These are phyloP conservation scores for Drosophila bipectinata DNA, from an alignment of 1,140 invertebrate genomes.

Conservation along the genomic window DNA sequence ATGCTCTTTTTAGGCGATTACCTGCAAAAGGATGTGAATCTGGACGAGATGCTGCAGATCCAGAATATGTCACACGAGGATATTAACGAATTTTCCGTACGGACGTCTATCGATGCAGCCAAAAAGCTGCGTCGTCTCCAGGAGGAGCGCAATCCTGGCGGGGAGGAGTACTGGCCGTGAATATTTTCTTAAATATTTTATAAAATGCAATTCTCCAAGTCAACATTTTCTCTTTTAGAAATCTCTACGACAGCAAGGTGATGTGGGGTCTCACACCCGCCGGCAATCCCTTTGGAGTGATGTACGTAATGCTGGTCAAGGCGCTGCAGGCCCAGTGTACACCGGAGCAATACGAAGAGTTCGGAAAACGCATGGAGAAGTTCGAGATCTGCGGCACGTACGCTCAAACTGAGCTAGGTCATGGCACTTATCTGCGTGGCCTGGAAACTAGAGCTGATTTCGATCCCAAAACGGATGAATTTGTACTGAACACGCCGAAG, in stretches of 20 bases:
- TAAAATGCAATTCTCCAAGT: not conserved
- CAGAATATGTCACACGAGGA: slow-evolving; percentile 68
- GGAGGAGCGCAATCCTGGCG: slow-evolving; percentile 87
- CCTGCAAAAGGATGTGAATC: slow-evolving; percentile 49
- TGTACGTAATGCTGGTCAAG: slow-evolving; percentile 96
- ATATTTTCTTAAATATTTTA: not conserved
- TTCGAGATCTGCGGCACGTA: slow-evolving; percentile 95
- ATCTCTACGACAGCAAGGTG: slow-evolving; percentile 33
- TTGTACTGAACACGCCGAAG: slow-evolving; percentile 94
- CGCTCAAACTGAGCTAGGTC: slow-evolving; percentile 97
- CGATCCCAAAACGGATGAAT: slow-evolving; percentile 93
- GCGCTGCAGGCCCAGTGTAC: slow-evolving; percentile 93
- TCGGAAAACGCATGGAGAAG: slow-evolving; percentile 89
- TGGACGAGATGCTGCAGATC: slow-evolving; percentile 22
- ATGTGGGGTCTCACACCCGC: slow-evolving; percentile 86
- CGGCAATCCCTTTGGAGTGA: slow-evolving; percentile 92
- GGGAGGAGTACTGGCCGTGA: slow-evolving; percentile 88
- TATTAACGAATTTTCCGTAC: slow-evolving; percentile 56
- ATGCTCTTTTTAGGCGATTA: slow-evolving; percentile 40
- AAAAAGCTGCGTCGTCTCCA: slow-evolving; percentile 89
- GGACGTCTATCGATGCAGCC: slow-evolving; percentile 89
- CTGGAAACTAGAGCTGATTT: slow-evolving; percentile 96
- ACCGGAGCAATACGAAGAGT: slow-evolving; percentile 93
- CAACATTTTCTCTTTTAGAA: slow-evolving; percentile 16
- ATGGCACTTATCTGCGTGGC: slow-evolving; percentile 96